phyloP scores from a whole-genome alignment of 2,888 invertebrate genomes.

The Drosophila austrosaltans region DNA sequence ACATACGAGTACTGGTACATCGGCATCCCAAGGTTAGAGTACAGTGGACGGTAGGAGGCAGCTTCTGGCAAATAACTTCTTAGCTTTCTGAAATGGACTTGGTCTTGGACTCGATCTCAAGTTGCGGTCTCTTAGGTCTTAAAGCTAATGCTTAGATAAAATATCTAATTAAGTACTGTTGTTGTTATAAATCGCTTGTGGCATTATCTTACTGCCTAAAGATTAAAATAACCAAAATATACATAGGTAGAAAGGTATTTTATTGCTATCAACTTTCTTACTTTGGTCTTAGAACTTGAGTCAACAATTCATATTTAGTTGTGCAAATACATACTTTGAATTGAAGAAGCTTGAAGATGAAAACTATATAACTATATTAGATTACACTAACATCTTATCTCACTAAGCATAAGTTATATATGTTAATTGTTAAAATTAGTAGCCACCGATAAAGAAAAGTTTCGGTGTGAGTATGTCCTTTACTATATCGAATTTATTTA shows the following conservation, averaged over 20 bases:
- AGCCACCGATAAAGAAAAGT: no score
- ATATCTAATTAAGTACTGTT: slow-evolving; percentile 69
- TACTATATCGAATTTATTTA: no score
- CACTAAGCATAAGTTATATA: no score
- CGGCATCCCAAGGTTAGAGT: background rate
- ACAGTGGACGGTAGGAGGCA: background rate
- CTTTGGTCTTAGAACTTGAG: background rate
- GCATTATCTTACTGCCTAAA: slow-evolving; percentile 6
- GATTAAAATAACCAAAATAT: background rate
- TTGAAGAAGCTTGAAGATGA: background rate
- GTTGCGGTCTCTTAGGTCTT: slow-evolving; percentile 60
- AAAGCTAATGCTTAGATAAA: slow-evolving; percentile 67
- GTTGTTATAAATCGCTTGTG: slow-evolving; percentile 62
- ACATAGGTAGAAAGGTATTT: background rate
- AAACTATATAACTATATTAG: no score
- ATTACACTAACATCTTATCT: no score
- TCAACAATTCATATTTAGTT: background rate
- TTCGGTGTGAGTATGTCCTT: no score
- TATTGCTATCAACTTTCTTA: background rate
- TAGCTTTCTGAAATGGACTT: slow-evolving; percentile 43
- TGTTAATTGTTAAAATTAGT: no score
- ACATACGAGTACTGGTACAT: background rate
- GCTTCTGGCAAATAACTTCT: slow-evolving; percentile 62
- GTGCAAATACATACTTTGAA: background rate
- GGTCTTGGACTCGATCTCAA: slow-evolving; percentile 17